These are phyloP conservation scores for Gorsachius magnificus DNA, from an alignment of 2,797 vertebrate genomes.

Conservation along the genomic window DNA sequence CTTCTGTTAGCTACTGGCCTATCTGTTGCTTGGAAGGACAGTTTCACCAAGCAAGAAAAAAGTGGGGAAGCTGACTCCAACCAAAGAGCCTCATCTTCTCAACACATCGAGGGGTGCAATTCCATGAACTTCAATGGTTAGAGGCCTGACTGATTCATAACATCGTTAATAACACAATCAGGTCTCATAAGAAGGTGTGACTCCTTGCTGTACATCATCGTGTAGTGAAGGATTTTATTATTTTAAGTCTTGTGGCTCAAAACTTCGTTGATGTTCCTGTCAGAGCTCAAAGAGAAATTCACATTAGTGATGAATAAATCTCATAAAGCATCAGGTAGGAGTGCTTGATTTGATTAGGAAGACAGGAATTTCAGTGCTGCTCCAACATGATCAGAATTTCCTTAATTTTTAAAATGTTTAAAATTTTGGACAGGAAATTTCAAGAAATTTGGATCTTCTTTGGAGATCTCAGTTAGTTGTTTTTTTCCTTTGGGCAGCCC, in stretches of 20 bases:
- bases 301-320: neutral
- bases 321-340: neutral
- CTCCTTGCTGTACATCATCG: neutral
- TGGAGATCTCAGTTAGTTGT: neutral
- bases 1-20: neutral
- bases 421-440: neutral
- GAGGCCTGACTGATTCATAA: neutral
- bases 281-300: neutral
- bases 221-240: neutral
- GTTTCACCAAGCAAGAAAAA: neutral
- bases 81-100: neutral
- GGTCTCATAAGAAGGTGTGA: neutral
- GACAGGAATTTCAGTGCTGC: neutral
- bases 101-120: accelerated
- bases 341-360: neutral
- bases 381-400: neutral
- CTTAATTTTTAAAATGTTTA: neutral
- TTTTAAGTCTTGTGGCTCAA: neutral
- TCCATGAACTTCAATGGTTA: neutral
- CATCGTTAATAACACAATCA: neutral
- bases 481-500: neutral
- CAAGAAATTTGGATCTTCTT: neutral
- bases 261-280: neutral
- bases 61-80: neutral
- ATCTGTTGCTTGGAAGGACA: neutral